These are phyloP conservation scores for Lamellibrachia satsuma DNA, from an alignment of 2,888 invertebrate species.

Conservation along the genomic window DNA sequence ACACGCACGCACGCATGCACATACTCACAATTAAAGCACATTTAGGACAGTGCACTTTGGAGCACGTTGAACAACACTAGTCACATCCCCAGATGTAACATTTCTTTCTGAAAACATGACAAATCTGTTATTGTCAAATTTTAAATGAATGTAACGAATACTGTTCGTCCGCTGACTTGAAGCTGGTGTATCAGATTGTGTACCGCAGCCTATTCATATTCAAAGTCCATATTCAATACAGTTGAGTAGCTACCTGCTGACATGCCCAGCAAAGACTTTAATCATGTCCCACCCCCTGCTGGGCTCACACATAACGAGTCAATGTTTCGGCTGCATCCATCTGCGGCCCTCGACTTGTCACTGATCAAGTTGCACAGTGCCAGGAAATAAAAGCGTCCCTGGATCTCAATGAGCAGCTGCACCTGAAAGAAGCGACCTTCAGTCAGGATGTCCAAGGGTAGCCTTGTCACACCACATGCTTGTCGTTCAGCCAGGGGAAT, in stretches of 20 bases:
- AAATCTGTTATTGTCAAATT: background rate
- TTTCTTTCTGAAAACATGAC: background rate
- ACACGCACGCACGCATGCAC: too few species aligned
- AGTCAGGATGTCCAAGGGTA: background rate
- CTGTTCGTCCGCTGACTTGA: background rate
- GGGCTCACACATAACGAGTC: background rate
- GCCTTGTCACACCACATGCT: background rate
- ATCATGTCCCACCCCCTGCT: background rate
- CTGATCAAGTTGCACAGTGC: constrained; percentile 4
- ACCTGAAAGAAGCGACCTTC: background rate
- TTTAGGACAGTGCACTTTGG: background rate
- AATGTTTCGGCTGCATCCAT: background rate
- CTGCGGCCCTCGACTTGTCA: background rate
- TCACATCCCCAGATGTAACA: background rate
- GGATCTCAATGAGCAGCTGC: constrained; percentile 13
- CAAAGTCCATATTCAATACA: background rate
- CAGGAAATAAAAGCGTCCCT: background rate
- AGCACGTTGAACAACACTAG: background rate
- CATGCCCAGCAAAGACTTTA: background rate
- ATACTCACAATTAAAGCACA: background rate
- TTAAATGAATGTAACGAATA: background rate
- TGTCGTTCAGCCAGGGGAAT: background rate
- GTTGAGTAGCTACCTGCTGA: background rate
- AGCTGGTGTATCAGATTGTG: background rate
- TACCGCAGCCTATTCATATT: background rate